Conservation (phyloP, 1,140 invertebrate species). For the Papilio glaucus region DNA sequence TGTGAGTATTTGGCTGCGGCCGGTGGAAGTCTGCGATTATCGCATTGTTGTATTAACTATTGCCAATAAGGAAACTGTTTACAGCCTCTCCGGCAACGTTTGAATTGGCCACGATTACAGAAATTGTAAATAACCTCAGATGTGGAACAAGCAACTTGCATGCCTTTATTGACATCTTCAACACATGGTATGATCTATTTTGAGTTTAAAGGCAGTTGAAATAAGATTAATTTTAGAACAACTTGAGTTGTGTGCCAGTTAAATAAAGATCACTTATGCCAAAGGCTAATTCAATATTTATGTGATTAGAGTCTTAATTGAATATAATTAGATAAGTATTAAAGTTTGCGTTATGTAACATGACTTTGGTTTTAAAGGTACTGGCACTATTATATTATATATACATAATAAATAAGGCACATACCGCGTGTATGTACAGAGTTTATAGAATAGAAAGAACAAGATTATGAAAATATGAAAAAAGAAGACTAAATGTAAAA, state of each 20-base stretch:
- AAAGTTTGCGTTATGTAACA: background rate
- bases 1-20: constrained; percentile 24
- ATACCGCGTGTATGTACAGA: too few relatives aligned
- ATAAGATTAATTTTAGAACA: background rate
- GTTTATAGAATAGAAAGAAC: too few relatives aligned
- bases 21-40: constrained; percentile 28
- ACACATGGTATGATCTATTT: background rate
- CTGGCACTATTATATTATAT: too few relatives aligned
- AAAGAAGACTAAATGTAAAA: too few relatives aligned
- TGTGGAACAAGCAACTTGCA: constrained; percentile 31
- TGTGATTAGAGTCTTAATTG: constrained; percentile 22
- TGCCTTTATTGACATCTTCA: constrained; percentile 11
- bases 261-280: background rate
- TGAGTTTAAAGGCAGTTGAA: background rate
- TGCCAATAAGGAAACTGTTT: constrained; percentile 42
- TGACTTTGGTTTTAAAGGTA: background rate
- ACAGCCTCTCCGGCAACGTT: constrained; percentile 38
- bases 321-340: constrained; percentile 5
- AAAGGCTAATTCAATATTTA: constrained; percentile 8
- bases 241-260: background rate
- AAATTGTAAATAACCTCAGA: constrained; percentile 42
- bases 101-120: constrained; percentile 42
- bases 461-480: too few relatives aligned
- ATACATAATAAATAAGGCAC: too few relatives aligned
- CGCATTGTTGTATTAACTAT: constrained; percentile 32